These are phyloP conservation scores for Megalops atlanticus DNA, from an alignment of 2,113 vertebrate genomes.

Conservation along the genomic window DNA sequence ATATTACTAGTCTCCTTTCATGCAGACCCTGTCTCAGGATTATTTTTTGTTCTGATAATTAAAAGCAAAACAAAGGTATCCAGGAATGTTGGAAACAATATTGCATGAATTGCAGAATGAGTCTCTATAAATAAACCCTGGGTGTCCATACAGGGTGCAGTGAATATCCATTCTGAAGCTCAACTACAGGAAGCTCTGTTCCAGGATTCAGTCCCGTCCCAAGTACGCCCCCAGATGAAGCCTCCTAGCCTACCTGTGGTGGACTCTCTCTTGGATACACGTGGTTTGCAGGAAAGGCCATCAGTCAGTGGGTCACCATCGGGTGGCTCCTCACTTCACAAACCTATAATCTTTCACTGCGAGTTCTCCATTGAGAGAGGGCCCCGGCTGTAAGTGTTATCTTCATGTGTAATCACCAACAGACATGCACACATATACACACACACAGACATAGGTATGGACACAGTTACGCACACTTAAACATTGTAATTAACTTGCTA, in stretches of 20 bases:
- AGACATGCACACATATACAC: conserved; percentile 15
- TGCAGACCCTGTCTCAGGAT: too few relatives aligned
- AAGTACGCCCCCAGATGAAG: background rate
- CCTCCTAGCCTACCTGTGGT: background rate
- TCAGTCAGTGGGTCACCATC: background rate
- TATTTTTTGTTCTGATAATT: too few relatives aligned
- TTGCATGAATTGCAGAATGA: too few relatives aligned
- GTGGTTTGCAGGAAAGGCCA: background rate
- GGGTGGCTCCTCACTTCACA: conserved; percentile 26
- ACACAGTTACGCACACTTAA: background rate
- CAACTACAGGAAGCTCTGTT: conserved; percentile 46
- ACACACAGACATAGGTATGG: background rate
- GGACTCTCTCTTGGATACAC: background rate
- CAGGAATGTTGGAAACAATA: too few relatives aligned
- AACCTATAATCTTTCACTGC: conserved; percentile 57
- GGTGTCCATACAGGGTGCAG: conserved; percentile 43
- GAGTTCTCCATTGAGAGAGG: conserved; percentile 58
- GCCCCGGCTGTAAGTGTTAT: conserved; percentile 50
- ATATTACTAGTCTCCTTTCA: too few relatives aligned
- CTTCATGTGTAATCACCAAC: background rate
- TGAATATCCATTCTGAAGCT: conserved; percentile 54
- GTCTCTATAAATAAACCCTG: background rate
- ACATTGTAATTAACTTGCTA: background rate
- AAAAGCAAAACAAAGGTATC: too few relatives aligned
- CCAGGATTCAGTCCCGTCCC: conserved; percentile 13